A percentile compares a stretch with the other conserved stretches of the same genome.
Conservation (phyloP, 2,113 vertebrate species). For the Columba livia region DNA sequence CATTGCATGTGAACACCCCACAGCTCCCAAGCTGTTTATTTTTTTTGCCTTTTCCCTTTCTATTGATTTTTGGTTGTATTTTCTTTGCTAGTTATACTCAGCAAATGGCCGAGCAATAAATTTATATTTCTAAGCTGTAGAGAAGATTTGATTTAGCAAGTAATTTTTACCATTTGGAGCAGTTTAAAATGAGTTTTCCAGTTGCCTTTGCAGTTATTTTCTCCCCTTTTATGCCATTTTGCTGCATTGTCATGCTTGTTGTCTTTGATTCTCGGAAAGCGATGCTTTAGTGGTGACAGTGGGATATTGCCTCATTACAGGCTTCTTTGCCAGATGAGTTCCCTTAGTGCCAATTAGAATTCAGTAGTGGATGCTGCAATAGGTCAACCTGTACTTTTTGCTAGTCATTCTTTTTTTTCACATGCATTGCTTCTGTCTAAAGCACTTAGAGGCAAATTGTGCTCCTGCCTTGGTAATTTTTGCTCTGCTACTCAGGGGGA, state of each 20-base stretch:
- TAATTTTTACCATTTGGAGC: conserved; percentile 50
- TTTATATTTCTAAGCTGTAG: conserved; percentile 35
- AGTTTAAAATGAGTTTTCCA: conserved; percentile 39
- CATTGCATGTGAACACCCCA: neutral
- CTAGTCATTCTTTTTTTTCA: neutral
- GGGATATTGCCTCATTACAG: conserved; percentile 54
- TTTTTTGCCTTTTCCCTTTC: conserved; percentile 43
- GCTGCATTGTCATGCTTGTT: conserved; percentile 43
- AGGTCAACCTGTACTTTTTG: conserved; percentile 47
- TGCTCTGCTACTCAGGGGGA: neutral
- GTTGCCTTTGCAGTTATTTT: conserved; percentile 42
- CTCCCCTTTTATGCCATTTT: conserved; percentile 5
- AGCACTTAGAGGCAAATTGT: conserved; percentile 17
- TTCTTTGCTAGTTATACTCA: neutral
- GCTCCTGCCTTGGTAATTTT: conserved; percentile 15
- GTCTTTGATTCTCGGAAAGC: conserved; percentile 35
- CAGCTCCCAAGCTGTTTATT: neutral
- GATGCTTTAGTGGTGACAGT: conserved; percentile 44
- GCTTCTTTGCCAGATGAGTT: conserved; percentile 34
- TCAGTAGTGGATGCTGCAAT: conserved; percentile 24
- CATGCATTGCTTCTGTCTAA: conserved; percentile 4
- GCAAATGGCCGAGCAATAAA: neutral
- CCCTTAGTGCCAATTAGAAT: conserved; percentile 28
- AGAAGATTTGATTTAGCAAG: conserved; percentile 47
- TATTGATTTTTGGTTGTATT: conserved; percentile 26